Evolutionary conservation across 2,797 vertebrate genomes (phyloP), one percentile per base, ranked within the genome.

Genomic region (Leuciscus waleckii): DNA sequence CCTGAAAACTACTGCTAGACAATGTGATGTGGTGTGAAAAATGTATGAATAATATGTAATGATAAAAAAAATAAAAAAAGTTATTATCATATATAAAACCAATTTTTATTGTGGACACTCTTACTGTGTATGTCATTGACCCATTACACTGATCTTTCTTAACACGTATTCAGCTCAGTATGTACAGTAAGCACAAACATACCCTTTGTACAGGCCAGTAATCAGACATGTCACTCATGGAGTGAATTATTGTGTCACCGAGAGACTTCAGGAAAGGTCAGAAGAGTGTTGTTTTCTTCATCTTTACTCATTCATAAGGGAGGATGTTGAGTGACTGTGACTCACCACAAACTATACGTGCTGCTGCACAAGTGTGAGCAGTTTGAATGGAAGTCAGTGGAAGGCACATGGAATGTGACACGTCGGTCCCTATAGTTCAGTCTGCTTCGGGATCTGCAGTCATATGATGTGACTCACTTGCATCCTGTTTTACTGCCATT

Each of bases 401-500:
- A 61, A 68, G 23, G 78, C 51, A 73, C 68, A 17, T 67, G 39
- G 46, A 73, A 41, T 23, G 26, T 14, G 26, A 41, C 46, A 43
- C 21, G 49, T 61, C 14, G 16, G 11, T 65, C 35, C 17, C 9
- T 3, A 8, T 10, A 83, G 74, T 70, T 71, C 13, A 58, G 68
- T 70, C 21, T 54, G 29, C 81, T 41, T 26, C 14, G 58, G 87
- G 90, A 82, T 86, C 83, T 86, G 88, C 85, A 73, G 56, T 77
- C 73, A 77, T n/a, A 17, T 43, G 17, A 23, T 82, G 39, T 61
- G 87, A 89, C 65, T 68, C 63, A 77, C 16, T 87, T 83, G 82
- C 88, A 86, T 89, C 83, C 84, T 87, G 87, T 77, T 49, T 71
- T 35, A 84, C 46, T 29, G 58, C 6, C n/a, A 78, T 49, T 41